Base-by-base conservation (phyloP, 2,797 vertebrate species). In the Hoplostethus mediterraneus region DNA sequence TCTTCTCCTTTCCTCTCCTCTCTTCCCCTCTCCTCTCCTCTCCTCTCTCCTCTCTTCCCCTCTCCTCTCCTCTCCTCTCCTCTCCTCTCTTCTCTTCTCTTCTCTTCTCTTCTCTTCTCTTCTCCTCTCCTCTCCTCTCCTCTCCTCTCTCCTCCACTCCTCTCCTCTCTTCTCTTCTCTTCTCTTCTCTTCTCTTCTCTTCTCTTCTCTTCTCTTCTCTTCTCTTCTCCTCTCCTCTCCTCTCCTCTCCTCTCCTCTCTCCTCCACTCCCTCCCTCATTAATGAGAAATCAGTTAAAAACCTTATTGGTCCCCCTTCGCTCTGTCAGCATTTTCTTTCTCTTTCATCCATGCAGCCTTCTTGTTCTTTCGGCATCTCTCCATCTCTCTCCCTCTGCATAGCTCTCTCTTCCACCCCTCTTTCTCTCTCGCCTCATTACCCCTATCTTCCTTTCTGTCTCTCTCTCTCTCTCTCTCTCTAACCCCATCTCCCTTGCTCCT, bases 271-370 rank as follows among this genome's bases (percentile, higher is more conserved):
- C 73, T 82, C 68, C 84, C 82, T 82, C 79, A 82, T 88, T 91
- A 92, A 92, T 77, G 87, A 89, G 77, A 83, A 90, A 91, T 93
- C 89, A 84, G 81, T 92, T 89, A 90, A 90, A 89, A 90, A 84
- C 89, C 81, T 89, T 83, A 87, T 85, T 75, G 81, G 68, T 81
- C 44, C 55, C 65, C 49, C 40, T 74, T 67, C 73, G 83, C 91
- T 63, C 70, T 47, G 73, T 92, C 91, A 90, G 91, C 90, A 89
- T 80, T 16, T 47, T 40, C 25, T 25, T 13, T 3, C 16, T n/a
- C 45, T 58, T 17, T 71, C 60, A 45, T 51, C 62, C 77, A 42
- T 74, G 64, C 64, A 64, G 8, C 40, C 63, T 31, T 70, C 64
- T 53, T 33, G 10, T 14, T 69, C 52, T 65, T 62, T 31, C 21